Evolutionary conservation across 2,888 invertebrate genomes (phyloP), one percentile per base, ranked within the genome.

Genomic region (Acanthococcus lagerstroemiae): DNA sequence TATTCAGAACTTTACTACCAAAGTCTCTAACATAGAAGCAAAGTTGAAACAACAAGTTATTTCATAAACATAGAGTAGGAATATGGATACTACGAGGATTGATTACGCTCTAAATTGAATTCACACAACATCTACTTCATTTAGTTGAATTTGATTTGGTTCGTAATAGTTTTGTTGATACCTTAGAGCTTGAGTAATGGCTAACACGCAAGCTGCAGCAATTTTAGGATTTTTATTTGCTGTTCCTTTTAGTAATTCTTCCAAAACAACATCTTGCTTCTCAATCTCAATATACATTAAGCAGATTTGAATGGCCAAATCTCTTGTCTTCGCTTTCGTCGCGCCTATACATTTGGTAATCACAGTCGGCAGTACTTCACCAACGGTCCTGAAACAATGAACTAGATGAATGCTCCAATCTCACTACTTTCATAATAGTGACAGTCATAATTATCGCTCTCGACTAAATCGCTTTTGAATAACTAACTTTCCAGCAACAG

Each of bases 171-270:
- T n/a, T n/a, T n/a, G 44, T 30, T 27, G 71, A 69, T 75, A 80
- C 80, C 76, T 86, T 26, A 96, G 77, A 0, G 90, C 87, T 50
- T 84, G 81, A 24, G 88, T 86, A 6, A 89, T 77, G 0, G 87
- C 83, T 5, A 84, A 80, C 2, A 90, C 82, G 75, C 92, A 94
- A 0, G 89, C 94, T 0, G 89, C 80, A 0, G 94, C 90, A 68
- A 94, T 90, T 79, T 95, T 97, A 0, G 97, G 96, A 77, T 95
- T 95, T 77, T 97, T 97, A 72, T 90, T 90, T 52, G 92, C 90
- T 79, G 93, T 87, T 37, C 96, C 96, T 78, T 95, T 95, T 21
- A 94, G 78, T 1, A 97, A 79, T 76, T 95, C 95, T 71, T 96
- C 96, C 72, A 87, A 80, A 0, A 93, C 92, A 15, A 84, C 77